phyloP scores from a whole-genome alignment of 2,888 invertebrate genomes.

The Temnothorax rugatulus region DNA sequence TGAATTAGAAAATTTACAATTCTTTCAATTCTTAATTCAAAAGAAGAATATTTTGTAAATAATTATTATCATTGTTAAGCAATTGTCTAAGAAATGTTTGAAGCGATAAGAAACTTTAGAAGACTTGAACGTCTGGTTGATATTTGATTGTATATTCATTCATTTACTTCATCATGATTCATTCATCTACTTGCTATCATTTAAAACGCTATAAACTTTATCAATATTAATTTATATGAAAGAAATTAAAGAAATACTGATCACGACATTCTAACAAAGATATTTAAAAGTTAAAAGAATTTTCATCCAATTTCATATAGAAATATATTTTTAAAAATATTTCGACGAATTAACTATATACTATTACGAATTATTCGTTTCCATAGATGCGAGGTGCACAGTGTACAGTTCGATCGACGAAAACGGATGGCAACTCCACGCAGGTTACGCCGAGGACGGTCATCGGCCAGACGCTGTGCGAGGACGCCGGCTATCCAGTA shows the following conservation, averaged over 20 bases:
- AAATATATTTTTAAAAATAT: background rate
- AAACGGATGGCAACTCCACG: conserved; percentile 83
- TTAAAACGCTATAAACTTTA: background rate
- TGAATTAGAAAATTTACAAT: conserved; percentile 22
- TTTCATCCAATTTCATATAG: background rate
- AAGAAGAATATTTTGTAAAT: background rate
- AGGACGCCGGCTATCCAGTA: conserved; percentile 90
- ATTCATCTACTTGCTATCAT: background rate
- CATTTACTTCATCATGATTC: background rate
- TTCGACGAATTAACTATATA: background rate
- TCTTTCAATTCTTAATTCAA: background rate
- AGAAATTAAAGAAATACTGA: background rate
- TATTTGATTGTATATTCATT: background rate
- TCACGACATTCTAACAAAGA: background rate
- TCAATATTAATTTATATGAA: background rate
- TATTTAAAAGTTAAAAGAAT: conserved; percentile 14
- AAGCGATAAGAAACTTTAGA: background rate
- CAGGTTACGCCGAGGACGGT: conserved; percentile 82
- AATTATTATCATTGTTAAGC: conserved; percentile 22
- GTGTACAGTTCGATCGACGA: conserved; percentile 90
- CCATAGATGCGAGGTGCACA: conserved; percentile 90
- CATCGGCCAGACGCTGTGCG: conserved; percentile 90
- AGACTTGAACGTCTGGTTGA: background rate
- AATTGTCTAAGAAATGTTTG: conserved; percentile 29
- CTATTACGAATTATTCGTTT: conserved; percentile 3